Percentiles rank a stretch among this genome's conserved stretches.
These are phyloP conservation scores for Baryphthengus martii DNA, from an alignment of 2,113 vertebrate genomes.

Conservation along the genomic window DNA sequence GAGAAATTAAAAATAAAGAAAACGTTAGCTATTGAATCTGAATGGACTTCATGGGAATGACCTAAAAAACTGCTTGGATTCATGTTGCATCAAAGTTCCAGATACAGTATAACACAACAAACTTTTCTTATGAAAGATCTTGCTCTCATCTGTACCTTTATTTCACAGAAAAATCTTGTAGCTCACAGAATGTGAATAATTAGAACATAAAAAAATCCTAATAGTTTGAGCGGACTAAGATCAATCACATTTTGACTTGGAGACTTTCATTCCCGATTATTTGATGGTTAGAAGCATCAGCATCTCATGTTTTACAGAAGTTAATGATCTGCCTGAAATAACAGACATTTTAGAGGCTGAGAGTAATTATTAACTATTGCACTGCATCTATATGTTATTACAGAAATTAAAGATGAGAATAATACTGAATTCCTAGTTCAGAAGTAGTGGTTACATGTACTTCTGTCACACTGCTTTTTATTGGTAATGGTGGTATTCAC, in stretches of 20 bases:
- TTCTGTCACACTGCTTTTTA: neutral
- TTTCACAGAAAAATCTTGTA: neutral
- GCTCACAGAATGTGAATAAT: neutral
- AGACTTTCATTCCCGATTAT: neutral
- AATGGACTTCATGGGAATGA: neutral
- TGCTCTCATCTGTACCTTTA: neutral
- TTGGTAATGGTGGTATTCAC: neutral
- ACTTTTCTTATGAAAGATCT: neutral
- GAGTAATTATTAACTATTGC: neutral
- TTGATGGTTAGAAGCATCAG: neutral
- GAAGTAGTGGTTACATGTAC: neutral
- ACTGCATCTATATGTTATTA: neutral
- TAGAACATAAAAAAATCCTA: neutral
- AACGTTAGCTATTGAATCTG: neutral
- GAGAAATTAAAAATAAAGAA: neutral
- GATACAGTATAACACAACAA: neutral
- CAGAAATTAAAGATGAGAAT: neutral
- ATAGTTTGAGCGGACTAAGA: neutral
- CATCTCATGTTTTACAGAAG: neutral
- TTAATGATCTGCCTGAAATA: neutral
- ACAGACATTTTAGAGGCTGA: neutral
- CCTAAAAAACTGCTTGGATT: neutral
- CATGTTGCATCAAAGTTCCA: neutral
- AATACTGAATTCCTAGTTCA: neutral
- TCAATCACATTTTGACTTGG: neutral